phyloP scores from a whole-genome alignment of 2,888 invertebrate species.

The Euproctis similis region DNA sequence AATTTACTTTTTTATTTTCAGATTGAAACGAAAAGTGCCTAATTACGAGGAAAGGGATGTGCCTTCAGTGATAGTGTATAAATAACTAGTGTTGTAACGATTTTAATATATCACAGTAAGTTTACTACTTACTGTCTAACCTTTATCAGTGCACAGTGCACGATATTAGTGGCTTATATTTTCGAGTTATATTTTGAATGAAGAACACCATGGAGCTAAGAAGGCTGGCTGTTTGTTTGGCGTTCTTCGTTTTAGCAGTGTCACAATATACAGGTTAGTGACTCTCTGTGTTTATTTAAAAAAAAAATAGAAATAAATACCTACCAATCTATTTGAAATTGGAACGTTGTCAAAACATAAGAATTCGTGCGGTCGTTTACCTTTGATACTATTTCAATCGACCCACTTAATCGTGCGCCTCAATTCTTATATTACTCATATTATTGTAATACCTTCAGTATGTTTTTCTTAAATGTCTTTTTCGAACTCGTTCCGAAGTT shows the following conservation, averaged over 20 bases:
- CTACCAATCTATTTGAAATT: too few relatives aligned
- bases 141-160: slow-evolving; percentile 26
- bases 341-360: not conserved
- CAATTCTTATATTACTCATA: too few relatives aligned
- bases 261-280: slow-evolving; percentile 55
- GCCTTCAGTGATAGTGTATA: slow-evolving; percentile 58
- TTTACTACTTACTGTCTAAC: slow-evolving; percentile 8
- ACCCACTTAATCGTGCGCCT: not conserved
- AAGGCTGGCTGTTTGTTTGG: slow-evolving; percentile 40
- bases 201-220: slow-evolving; percentile 48
- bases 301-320: too few relatives aligned
- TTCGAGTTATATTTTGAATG: slow-evolving; percentile 26
- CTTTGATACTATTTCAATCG: not conserved
- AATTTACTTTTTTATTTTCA: not conserved
- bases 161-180: slow-evolving; percentile 29
- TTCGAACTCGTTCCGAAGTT: too few relatives aligned
- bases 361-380: slow-evolving; percentile 1
- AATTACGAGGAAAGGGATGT: slow-evolving; percentile 42
- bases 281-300: too few relatives aligned
- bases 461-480: too few relatives aligned
- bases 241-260: slow-evolving; percentile 42
- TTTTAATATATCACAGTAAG: slow-evolving; percentile 26
- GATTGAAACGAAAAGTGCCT: slow-evolving; percentile 46
- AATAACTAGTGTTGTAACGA: slow-evolving; percentile 29
- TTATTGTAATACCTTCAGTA: too few relatives aligned